These are phyloP conservation scores for Neoscelio sp. DNA, from an alignment of 2,888 invertebrate species.

Conservation along the genomic window DNA sequence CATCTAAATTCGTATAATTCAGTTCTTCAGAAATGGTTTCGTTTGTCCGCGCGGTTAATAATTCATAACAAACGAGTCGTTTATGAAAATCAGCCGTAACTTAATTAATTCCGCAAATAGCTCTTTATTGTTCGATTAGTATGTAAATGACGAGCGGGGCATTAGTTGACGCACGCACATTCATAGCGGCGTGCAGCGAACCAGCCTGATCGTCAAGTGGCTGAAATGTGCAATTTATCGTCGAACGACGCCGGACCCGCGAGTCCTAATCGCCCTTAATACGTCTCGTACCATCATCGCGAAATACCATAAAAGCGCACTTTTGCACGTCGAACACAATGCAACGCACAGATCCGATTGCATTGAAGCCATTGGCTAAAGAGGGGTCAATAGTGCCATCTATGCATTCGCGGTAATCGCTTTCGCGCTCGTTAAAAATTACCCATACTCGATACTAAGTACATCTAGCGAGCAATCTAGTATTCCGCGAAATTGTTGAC, in stretches of 20 bases:
- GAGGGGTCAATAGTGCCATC: constrained; percentile 76
- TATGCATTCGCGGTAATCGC: constrained; percentile 74
- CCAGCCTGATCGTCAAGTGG: constrained; percentile 37
- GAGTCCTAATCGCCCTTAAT: constrained; percentile 53
- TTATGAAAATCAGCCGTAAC: constrained; percentile 33
- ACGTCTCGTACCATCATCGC: constrained; percentile 12
- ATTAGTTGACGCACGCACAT: constrained; percentile 34
- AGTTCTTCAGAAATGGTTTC: no score
- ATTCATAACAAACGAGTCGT: constrained; percentile 26
- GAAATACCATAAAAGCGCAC: constrained; percentile 50
- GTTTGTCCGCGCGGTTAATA: constrained; percentile 4
- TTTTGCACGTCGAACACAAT: constrained; percentile 29
- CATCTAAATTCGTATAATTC: no score
- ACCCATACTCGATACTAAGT: constrained; percentile 34
- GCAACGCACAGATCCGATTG: constrained; percentile 71
- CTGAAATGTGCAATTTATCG: constrained; percentile 56
- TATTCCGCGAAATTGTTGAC: constrained; percentile 13
- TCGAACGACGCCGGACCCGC: constrained; percentile 38
- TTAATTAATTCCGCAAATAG: constrained; percentile 39
- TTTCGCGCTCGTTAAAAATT: constrained; percentile 69
- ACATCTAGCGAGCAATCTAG: constrained; percentile 42
- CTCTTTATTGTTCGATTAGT: constrained; percentile 58
- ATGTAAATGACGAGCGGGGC: constrained; percentile 50
- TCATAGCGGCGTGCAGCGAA: background rate
- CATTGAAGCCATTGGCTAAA: constrained; percentile 72